phyloP scores from a whole-genome alignment of 2,113 vertebrate genomes.

The sheep (Ovis aries) region DNA sequence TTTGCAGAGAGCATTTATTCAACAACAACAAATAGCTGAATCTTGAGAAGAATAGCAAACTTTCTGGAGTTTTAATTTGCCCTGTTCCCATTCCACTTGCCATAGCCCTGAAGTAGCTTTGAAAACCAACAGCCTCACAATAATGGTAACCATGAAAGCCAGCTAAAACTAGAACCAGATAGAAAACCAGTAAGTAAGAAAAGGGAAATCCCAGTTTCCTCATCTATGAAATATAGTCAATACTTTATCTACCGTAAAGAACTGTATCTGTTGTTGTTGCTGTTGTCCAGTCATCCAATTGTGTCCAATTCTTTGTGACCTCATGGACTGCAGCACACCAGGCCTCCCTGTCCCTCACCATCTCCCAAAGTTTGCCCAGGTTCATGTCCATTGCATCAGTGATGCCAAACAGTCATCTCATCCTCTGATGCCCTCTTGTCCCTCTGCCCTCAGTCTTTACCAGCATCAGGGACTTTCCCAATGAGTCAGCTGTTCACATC shows the following conservation, averaged over 20 bases:
- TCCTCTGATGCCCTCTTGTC: not conserved
- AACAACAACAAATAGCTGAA: not conserved
- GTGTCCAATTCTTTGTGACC: not conserved
- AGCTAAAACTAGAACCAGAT: not conserved
- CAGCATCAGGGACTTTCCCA: not conserved
- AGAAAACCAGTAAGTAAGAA: not conserved
- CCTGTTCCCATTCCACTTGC: not conserved
- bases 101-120: not conserved
- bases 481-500: not conserved
- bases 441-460: not conserved
- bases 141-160: not conserved
- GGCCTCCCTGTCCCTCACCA: not conserved
- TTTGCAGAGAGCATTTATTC: not conserved
- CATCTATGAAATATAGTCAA: not conserved
- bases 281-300: not conserved
- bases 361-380: not conserved
- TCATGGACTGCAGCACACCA: not conserved
- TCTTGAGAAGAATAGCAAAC: not conserved
- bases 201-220: not conserved
- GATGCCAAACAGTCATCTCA: not conserved
- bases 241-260: not conserved
- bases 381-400: not conserved
- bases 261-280: not conserved
- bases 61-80: not conserved
- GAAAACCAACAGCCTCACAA: not conserved